These are phyloP conservation scores for Leptonema lineaticorne DNA, from an alignment of 1,140 invertebrate genomes.

Conservation along the genomic window DNA sequence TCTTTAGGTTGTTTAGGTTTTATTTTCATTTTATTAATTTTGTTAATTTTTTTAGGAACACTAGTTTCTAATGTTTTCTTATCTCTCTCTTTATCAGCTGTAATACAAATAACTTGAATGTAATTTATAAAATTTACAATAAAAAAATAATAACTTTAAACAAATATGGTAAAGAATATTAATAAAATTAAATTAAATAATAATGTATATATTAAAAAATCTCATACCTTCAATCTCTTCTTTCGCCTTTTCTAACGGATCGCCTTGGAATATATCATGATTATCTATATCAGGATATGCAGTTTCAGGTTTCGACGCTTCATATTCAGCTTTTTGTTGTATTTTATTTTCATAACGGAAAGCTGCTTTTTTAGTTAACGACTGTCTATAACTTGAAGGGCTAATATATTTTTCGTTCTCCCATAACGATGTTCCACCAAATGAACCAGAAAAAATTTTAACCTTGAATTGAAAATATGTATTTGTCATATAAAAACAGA, in stretches of 20 bases:
- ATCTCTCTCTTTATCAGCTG: constrained; percentile 35
- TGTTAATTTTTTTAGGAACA: constrained; percentile 20
- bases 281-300: constrained; percentile 63
- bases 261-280: constrained; percentile 53
- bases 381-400: constrained; percentile 79
- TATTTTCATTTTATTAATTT: constrained; percentile 17
- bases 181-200: constrained; percentile 11
- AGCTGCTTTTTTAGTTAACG: constrained; percentile 67
- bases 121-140: too few relatives aligned
- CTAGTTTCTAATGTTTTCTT: constrained; percentile 10
- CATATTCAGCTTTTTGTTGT: constrained; percentile 73
- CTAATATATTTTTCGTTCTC: constrained; percentile 91
- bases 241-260: constrained; percentile 48
- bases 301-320: constrained; percentile 68
- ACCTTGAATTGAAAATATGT: constrained; percentile 47
- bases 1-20: constrained; percentile 21
- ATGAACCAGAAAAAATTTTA: constrained; percentile 89
- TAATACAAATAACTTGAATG: too few relatives aligned
- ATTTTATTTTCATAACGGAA: constrained; percentile 77
- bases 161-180: not conserved
- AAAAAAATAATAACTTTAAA: constrained; percentile 18
- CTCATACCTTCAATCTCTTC: constrained; percentile 46
- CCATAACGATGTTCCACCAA: constrained; percentile 89
- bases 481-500: not conserved
- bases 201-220: not conserved